Base-by-base conservation (phyloP, 2,113 vertebrate species). In the Petromus typicus region DNA sequence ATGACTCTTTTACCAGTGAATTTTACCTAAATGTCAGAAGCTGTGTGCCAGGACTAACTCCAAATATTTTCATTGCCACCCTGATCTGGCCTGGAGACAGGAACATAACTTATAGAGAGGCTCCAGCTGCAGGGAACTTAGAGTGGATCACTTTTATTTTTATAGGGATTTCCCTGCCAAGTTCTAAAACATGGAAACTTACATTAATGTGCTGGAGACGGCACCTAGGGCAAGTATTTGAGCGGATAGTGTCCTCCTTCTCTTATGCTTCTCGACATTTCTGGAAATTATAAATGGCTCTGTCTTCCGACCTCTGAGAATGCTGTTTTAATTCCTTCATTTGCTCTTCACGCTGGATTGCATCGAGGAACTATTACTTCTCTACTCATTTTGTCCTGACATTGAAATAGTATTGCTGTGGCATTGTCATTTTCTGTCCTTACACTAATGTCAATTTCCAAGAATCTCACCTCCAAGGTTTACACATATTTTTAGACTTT, bases 11-110 rank as follows among this genome's bases (percentile, higher is more conserved):
- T 93, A 85, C 78, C 78, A 94, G 94, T 89, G 84, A 83, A 80
- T 97, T 95, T 95, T 96, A 97, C 97, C 96, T 97, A 96, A 96
- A 97, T 95, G 97, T 97, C 95, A 96, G 96, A 96, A 76, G 66
- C 67, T 87, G 85, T 56, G 14, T 84, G 90, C 95, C 97, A 98
- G 97, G 97, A 97, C 92, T 69, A 89, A 89, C 82, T 97, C 89
- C 97, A 97, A 91, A 97, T 98, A 85, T 89, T 76, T 98, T 97
- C 92, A 85, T 95, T 98, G 96, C 88, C 96, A 97, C 97, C 96
- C 97, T 94, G 82, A 97, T 96, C 95, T 98, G 98, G 97, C 96
- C 64, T 80, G 59, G 76, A 97, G 96, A 97, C 95, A 98, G 96
- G 97, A 96, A 97, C 96, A 97, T 97, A 96, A 97, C 95, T 97